Conservation (phyloP, 2,888 invertebrate genomes). For the Parnassius apollo region DNA sequence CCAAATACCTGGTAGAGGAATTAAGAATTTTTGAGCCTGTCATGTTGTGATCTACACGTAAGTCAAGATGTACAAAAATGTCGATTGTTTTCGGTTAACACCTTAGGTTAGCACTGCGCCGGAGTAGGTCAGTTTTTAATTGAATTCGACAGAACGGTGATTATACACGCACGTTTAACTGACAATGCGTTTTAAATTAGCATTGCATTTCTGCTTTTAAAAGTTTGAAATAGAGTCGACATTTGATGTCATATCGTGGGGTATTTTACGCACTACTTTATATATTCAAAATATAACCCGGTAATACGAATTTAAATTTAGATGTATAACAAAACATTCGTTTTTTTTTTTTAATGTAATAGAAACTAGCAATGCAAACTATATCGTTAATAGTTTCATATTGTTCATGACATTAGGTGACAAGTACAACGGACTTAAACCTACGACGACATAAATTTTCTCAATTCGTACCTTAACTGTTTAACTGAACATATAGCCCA, state of each 20-base stretch:
- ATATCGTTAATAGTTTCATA: no score
- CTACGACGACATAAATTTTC: no score
- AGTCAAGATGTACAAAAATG: conserved; percentile 35
- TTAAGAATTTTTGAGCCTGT: conserved; percentile 37
- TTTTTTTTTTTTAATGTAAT: no score
- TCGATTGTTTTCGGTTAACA: conserved; percentile 48
- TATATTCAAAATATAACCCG: conserved; percentile 10
- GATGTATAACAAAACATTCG: neutral
- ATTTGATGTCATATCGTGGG: conserved; percentile 28
- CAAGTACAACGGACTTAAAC: no score
- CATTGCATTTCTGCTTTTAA: conserved; percentile 40
- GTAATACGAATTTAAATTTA: conserved; percentile 11
- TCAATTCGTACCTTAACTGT: no score
- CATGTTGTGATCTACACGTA: conserved; percentile 37
- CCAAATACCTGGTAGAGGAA: conserved; percentile 27
- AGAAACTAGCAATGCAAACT: no score
- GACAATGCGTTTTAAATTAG: conserved; percentile 52
- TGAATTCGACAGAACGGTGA: conserved; percentile 70
- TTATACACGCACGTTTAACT: conserved; percentile 71
- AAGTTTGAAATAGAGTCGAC: conserved; percentile 30
- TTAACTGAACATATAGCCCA: no score
- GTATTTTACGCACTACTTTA: conserved; percentile 34
- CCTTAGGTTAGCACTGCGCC: conserved; percentile 28
- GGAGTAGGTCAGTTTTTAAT: conserved; percentile 75
- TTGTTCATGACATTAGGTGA: no score